Evolutionary conservation across 2,113 vertebrate genomes (phyloP).

Genomic region (Neotoma lepida): DNA sequence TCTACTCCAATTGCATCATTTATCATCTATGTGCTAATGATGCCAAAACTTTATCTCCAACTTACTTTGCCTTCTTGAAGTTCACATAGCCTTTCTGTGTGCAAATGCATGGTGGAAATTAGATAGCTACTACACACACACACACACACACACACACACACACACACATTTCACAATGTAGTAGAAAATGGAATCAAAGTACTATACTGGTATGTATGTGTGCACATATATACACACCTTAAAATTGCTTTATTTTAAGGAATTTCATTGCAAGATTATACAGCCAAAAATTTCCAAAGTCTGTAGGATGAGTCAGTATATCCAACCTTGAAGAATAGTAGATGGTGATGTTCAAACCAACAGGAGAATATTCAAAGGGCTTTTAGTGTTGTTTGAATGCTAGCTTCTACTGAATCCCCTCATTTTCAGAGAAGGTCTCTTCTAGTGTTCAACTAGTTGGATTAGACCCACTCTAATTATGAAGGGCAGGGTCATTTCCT

Average conservation of each 20-base stretch:
- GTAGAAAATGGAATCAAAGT: not conserved
- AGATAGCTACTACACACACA: not conserved
- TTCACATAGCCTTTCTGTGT: not conserved
- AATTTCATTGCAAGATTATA: not conserved
- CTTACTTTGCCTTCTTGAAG: not conserved
- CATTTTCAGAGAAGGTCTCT: not conserved
- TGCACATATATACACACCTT: not conserved
- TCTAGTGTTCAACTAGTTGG: not conserved
- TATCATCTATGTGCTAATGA: conserved; percentile 60
- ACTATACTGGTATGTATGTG: not conserved
- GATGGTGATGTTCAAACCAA: not conserved
- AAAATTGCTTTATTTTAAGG: not conserved
- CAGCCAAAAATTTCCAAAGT: not conserved
- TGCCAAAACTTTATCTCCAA: conserved; percentile 33
- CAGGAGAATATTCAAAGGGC: not conserved
- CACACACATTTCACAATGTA: not conserved
- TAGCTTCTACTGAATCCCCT: not conserved
- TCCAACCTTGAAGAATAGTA: not conserved
- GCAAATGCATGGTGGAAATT: not conserved
- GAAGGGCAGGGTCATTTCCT: not conserved
- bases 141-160: not conserved
- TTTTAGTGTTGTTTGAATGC: not conserved
- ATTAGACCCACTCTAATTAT: not conserved
- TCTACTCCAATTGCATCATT: conserved; percentile 66
- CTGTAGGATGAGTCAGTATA: not conserved